Conservation (phyloP, 1,140 invertebrate genomes). For the Anoplophora glabripennis region DNA sequence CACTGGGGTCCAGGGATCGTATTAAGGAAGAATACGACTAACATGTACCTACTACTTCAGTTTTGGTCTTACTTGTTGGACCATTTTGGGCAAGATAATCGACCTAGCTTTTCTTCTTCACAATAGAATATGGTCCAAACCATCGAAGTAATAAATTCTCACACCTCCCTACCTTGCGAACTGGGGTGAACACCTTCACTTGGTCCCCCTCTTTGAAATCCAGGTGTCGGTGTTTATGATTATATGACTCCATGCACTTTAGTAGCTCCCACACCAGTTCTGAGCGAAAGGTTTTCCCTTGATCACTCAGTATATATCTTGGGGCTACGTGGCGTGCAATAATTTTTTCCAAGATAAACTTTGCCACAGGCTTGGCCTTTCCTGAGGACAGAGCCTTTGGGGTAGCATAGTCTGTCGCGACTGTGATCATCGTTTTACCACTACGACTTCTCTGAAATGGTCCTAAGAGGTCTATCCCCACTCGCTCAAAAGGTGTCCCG, state of each 20-base stretch:
- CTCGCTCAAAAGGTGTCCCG: background rate
- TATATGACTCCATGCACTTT: slow-evolving; percentile 22
- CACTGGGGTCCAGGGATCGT: slow-evolving; percentile 15
- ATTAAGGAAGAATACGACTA: slow-evolving; percentile 10
- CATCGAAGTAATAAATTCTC: slow-evolving; percentile 20
- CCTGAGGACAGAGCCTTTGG: slow-evolving; percentile 23
- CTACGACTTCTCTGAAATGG: slow-evolving; percentile 24
- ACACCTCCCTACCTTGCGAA: slow-evolving; percentile 23
- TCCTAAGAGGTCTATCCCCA: slow-evolving; percentile 32
- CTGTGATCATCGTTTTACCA: slow-evolving; percentile 28
- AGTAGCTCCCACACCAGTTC: slow-evolving; percentile 28
- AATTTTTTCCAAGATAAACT: slow-evolving; percentile 25
- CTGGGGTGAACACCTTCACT: slow-evolving; percentile 21
- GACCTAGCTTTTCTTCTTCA: slow-evolving; percentile 10
- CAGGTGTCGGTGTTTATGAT: slow-evolving; percentile 19
- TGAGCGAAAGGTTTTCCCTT: slow-evolving; percentile 29
- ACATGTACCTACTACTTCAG: slow-evolving; percentile 16
- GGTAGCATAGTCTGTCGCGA: slow-evolving; percentile 34
- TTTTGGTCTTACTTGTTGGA: background rate
- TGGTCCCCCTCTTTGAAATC: slow-evolving; percentile 9
- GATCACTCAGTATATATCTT: slow-evolving; percentile 20
- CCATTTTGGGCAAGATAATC: slow-evolving; percentile 15
- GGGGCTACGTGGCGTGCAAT: slow-evolving; percentile 32
- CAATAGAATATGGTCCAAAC: slow-evolving; percentile 22
- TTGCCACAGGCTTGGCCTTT: slow-evolving; percentile 17